Conservation (phyloP, 2,888 invertebrate species). For the Cheilosia scutellata region DNA sequence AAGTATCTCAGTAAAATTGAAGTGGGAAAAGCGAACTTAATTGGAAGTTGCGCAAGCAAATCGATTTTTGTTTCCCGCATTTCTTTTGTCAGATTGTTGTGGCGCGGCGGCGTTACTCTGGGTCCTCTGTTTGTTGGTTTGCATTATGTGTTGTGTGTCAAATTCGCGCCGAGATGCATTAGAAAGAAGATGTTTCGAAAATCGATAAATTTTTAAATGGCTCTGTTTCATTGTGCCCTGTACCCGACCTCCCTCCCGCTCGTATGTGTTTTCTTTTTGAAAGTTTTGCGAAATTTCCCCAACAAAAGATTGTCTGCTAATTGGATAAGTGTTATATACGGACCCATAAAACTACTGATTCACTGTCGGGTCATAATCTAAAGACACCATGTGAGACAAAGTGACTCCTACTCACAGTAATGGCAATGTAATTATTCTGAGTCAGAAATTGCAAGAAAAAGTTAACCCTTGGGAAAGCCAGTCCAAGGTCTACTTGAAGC, state of each 20-base stretch:
- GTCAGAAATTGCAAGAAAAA: conserved; percentile 8
- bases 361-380: conserved; percentile 26
- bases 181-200: conserved; percentile 70
- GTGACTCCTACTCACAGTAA: conserved; percentile 15
- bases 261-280: conserved; percentile 41
- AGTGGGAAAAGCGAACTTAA: conserved; percentile 71
- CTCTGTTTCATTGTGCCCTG: conserved; percentile 29
- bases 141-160: conserved; percentile 54
- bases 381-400: conserved; percentile 3
- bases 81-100: conserved; percentile 42
- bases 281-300: conserved; percentile 52
- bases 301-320: conserved; percentile 12
- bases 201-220: conserved; percentile 65
- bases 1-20: conserved; percentile 56
- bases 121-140: conserved; percentile 31
- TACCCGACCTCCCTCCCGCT: neutral
- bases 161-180: conserved; percentile 61
- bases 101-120: conserved; percentile 20
- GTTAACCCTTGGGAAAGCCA: conserved; percentile 45
- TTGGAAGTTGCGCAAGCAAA: conserved; percentile 75
- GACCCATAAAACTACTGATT: neutral
- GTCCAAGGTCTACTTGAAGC: conserved; percentile 50
- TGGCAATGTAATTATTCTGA: neutral
- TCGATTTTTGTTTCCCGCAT: conserved; percentile 57
- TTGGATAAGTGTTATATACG: conserved; percentile 36